These are phyloP conservation scores for Coboldia fuscipes DNA, from an alignment of 1,140 invertebrate species.

Conservation along the genomic window DNA sequence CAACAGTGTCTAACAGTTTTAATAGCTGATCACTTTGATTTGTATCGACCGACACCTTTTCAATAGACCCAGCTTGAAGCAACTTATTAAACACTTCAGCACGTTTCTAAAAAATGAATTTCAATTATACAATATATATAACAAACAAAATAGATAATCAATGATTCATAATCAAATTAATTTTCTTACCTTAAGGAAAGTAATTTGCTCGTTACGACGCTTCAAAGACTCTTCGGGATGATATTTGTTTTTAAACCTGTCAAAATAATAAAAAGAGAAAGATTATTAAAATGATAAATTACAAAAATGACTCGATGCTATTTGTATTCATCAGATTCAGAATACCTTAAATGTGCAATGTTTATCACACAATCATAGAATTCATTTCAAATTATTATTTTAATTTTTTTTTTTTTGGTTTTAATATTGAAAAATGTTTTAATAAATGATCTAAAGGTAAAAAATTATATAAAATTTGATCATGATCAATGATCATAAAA, in stretches of 20 bases:
- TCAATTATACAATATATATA: constrained; percentile 1
- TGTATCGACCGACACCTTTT: constrained; percentile 64
- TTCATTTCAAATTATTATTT: too few species aligned
- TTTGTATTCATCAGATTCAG: too few species aligned
- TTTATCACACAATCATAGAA: too few species aligned
- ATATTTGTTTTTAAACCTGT: constrained; percentile 97
- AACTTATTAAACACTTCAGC: constrained; percentile 81
- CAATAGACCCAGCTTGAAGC: constrained; percentile 46
- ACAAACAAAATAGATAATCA: constrained; percentile 6
- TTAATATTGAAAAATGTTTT: too few species aligned
- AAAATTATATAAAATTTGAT: too few species aligned
- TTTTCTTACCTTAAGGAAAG: constrained; percentile 51
- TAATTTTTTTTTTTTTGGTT: too few species aligned
- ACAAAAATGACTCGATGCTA: too few species aligned
- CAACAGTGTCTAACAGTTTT: constrained; percentile 81
- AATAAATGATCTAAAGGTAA: too few species aligned
- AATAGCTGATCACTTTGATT: constrained; percentile 72
- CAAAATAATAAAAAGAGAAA: constrained; percentile 8
- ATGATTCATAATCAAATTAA: constrained; percentile 4
- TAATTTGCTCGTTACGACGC: constrained; percentile 67
- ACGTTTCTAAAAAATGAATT: constrained; percentile 45
- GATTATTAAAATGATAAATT: too few species aligned
- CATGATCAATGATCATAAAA: too few species aligned
- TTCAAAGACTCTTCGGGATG: constrained; percentile 91
- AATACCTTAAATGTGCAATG: too few species aligned